Evolutionary conservation across 2,888 invertebrate species (phyloP).

Genomic region (Limnephilus marmoratus): DNA sequence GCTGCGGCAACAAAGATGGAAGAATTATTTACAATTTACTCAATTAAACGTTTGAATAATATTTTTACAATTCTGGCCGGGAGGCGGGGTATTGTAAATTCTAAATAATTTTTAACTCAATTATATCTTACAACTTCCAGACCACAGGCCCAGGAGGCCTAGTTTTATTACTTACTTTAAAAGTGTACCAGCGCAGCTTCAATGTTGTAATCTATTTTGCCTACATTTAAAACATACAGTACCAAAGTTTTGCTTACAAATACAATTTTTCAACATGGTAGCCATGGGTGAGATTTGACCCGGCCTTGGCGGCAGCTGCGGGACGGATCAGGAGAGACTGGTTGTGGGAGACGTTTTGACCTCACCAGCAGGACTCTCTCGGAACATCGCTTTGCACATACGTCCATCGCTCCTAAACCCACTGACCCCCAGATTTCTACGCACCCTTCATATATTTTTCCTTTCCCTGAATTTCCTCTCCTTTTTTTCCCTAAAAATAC

Average conservation of each 20-base stretch:
- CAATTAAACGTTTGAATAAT: constrained; percentile 59
- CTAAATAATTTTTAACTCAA: constrained; percentile 33
- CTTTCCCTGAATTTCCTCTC: too few species aligned
- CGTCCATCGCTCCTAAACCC: too few species aligned
- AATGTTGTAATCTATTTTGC: background rate
- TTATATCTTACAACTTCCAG: constrained; percentile 15
- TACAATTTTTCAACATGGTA: too few species aligned
- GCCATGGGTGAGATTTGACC: too few species aligned
- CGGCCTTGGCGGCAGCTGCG: too few species aligned
- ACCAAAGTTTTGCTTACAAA: background rate
- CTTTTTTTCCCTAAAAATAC: too few species aligned
- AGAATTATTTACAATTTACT: constrained; percentile 51
- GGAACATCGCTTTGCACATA: too few species aligned
- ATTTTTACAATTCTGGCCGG: constrained; percentile 25
- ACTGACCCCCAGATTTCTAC: too few species aligned
- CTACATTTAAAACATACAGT: background rate
- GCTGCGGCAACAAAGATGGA: constrained; percentile 42
- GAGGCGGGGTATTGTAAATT: constrained; percentile 26
- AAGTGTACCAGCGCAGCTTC: background rate
- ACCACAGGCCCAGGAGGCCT: background rate
- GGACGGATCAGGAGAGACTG: too few species aligned
- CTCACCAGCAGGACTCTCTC: too few species aligned
- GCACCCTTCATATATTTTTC: too few species aligned
- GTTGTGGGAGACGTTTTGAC: too few species aligned
- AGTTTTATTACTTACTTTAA: background rate